Evolutionary conservation across 2,797 vertebrate species (phyloP).

Genomic region (Florisuga fusca): DNA sequence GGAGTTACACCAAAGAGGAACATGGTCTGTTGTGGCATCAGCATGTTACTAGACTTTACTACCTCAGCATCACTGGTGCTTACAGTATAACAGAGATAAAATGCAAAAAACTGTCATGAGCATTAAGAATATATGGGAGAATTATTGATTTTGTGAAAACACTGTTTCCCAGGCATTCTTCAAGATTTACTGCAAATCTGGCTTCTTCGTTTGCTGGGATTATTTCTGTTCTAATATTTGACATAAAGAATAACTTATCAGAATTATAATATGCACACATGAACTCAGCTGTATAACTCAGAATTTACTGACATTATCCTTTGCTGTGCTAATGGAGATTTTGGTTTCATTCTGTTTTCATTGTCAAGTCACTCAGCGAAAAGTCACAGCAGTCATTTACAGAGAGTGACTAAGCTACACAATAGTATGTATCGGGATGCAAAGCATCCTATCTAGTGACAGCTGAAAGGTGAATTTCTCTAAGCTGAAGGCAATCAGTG

Average conservation of each 20-base stretch:
- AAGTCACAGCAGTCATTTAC: not conserved
- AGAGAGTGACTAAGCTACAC: not conserved
- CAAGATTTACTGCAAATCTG: not conserved
- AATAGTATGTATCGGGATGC: not conserved
- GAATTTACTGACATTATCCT: not conserved
- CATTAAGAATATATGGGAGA: not conserved
- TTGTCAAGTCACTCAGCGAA: not conserved
- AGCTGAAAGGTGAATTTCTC: constrained; percentile 7
- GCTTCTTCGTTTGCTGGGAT: not conserved
- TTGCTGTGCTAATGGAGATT: constrained; percentile 24
- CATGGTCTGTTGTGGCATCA: not conserved
- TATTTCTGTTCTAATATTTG: not conserved
- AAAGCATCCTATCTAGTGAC: not conserved
- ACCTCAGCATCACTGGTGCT: not conserved
- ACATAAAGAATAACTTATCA: constrained; percentile 16
- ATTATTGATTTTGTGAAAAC: not conserved
- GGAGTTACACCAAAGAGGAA: not conserved
- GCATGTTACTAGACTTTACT: not conserved
- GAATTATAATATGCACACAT: not conserved
- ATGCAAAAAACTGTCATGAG: not conserved
- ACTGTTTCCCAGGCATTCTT: not conserved
- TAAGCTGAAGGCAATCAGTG: not conserved
- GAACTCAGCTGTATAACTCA: not conserved
- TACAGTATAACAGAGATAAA: not conserved
- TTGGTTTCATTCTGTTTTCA: constrained; percentile 6